Conservation (phyloP, 1,140 invertebrate genomes). For the Drosophila kepulauana region DNA sequence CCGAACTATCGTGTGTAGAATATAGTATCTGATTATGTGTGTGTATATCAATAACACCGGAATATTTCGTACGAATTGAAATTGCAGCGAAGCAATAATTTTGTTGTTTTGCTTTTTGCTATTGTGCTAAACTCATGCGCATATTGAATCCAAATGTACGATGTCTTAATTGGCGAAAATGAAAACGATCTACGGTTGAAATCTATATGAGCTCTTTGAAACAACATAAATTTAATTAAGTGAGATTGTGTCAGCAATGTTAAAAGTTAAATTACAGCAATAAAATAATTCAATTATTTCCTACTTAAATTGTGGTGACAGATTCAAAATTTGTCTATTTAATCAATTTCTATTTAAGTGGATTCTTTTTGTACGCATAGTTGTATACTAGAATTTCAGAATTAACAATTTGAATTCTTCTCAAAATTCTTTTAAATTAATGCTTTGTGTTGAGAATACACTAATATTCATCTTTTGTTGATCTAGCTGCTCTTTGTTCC, state of each 20-base stretch:
- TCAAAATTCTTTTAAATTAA: no score
- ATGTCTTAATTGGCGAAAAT: conserved; percentile 44
- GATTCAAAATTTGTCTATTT: background rate
- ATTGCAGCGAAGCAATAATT: background rate
- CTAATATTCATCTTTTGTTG: conserved; percentile 12
- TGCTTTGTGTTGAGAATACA: no score
- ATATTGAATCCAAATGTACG: conserved; percentile 31
- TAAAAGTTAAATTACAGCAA: background rate
- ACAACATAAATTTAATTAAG: conserved; percentile 28
- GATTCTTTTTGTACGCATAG: no score
- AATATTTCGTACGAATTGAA: conserved; percentile 37
- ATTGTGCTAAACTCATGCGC: conserved; percentile 9
- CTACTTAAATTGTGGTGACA: background rate
- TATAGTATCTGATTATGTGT: background rate
- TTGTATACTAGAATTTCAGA: no score
- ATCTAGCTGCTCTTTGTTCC: conserved; percentile 6
- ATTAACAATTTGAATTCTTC: no score
- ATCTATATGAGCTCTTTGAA: conserved; percentile 33
- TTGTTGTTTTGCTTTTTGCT: conserved; percentile 7
- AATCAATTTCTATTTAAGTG: background rate
- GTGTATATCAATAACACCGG: background rate
- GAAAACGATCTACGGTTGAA: conserved; percentile 24
- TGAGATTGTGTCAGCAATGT: conserved; percentile 16
- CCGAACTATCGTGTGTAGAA: background rate
- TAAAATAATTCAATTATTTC: conserved; percentile 15